phyloP scores from a whole-genome alignment of 2,888 invertebrate genomes.

The Carabus problematicus region DNA sequence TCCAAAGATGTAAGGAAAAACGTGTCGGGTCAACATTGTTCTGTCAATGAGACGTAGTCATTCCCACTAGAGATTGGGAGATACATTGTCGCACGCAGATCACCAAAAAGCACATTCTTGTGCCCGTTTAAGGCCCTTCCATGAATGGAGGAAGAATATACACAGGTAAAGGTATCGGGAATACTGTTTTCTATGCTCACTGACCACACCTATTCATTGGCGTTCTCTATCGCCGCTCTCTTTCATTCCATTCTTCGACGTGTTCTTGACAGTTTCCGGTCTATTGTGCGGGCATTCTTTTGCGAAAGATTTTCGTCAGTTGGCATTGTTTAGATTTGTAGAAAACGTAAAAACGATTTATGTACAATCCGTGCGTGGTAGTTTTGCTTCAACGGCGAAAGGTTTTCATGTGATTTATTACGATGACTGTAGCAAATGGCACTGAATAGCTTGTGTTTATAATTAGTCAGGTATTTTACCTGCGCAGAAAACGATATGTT shows the following conservation, averaged over 20 bases:
- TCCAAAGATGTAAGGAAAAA: not conserved
- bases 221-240: slow-evolving; percentile 1
- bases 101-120: slow-evolving; percentile 11
- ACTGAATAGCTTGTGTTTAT: too few relatives aligned
- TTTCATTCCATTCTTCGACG: slow-evolving; percentile 34
- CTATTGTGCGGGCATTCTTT: slow-evolving; percentile 57
- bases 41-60: slow-evolving; percentile 12
- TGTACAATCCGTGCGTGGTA: not conserved
- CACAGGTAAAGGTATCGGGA: slow-evolving; percentile 9
- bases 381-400: not conserved
- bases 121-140: not conserved
- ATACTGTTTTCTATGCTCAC: slow-evolving; percentile 19
- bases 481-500: too few relatives aligned
- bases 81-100: slow-evolving; percentile 9
- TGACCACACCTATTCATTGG: slow-evolving; percentile 19
- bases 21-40: not conserved
- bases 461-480: too few relatives aligned
- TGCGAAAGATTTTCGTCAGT: slow-evolving; percentile 29
- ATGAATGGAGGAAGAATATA: slow-evolving; percentile 7
- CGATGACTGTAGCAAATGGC: slow-evolving; percentile 5
- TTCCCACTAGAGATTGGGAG: not conserved
- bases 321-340: slow-evolving; percentile 38
- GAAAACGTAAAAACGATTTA: slow-evolving; percentile 3
- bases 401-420: slow-evolving; percentile 10
- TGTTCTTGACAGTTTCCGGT: slow-evolving; percentile 58